Evolutionary conservation across 2,797 vertebrate genomes (phyloP).

Genomic region (Somateria mollissima): DNA sequence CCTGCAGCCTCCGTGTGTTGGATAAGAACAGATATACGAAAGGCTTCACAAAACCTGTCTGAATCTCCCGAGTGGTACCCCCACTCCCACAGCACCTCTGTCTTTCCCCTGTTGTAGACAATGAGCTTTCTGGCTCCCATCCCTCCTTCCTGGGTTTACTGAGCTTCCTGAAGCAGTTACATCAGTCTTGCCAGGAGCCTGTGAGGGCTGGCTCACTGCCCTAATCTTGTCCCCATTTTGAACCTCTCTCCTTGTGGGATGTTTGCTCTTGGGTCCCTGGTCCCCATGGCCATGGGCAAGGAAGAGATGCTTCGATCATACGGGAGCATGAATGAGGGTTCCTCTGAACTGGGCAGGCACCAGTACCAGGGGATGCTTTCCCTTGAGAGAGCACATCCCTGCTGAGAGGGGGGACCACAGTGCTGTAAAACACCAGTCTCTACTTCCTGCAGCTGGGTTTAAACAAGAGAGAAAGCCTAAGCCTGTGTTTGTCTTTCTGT

Average conservation of each 20-base stretch:
- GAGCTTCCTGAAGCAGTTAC: neutral
- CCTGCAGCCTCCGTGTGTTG: no score
- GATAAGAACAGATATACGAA: neutral
- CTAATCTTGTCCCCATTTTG: neutral
- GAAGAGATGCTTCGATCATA: neutral
- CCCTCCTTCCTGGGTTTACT: accelerated
- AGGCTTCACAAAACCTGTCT: neutral
- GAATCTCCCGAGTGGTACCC: neutral
- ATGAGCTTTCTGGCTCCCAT: neutral
- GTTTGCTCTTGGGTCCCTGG: neutral
- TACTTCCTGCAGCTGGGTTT: neutral
- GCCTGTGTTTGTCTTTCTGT: neutral
- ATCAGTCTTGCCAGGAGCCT: neutral
- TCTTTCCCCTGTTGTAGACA: neutral
- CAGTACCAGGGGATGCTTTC: neutral
- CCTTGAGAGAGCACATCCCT: neutral
- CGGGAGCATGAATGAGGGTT: neutral
- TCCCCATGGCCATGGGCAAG: neutral
- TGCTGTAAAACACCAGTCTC: neutral
- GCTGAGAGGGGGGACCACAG: neutral
- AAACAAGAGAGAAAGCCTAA: neutral
- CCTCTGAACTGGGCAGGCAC: neutral
- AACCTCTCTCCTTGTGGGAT: neutral
- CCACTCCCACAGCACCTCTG: accelerated
- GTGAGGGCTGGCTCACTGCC: neutral